Percentiles rank a stretch among this genome's conserved stretches.
phyloP scores from a whole-genome alignment of 2,113 vertebrate species.

The Cynocephalus volans region DNA sequence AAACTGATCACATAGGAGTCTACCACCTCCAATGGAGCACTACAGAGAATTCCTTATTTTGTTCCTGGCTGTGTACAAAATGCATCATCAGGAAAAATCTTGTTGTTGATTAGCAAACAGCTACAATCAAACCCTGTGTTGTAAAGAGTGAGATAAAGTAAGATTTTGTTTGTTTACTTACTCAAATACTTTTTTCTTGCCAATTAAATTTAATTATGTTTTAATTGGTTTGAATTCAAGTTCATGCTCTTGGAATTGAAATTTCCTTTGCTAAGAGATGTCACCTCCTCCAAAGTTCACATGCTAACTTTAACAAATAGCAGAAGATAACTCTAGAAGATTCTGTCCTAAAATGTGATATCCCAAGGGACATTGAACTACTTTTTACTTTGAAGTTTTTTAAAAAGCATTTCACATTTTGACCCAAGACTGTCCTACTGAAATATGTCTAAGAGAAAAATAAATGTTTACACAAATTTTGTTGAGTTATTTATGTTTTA shows the following conservation, averaged over 20 bases:
- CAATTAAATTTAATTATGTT: conserved; percentile 74
- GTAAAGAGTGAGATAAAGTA: conserved; percentile 56
- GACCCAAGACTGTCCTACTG: conserved; percentile 31
- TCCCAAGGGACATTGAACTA: conserved; percentile 81
- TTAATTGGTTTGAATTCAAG: conserved; percentile 79
- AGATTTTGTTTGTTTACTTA: conserved; percentile 71
- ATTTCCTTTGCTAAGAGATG: conserved; percentile 72
- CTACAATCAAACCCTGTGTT: not conserved
- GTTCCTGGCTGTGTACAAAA: not conserved
- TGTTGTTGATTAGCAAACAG: not conserved
- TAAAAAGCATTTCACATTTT: conserved; percentile 68
- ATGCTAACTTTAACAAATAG: conserved; percentile 75
- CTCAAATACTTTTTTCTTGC: conserved; percentile 45
- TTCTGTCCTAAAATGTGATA: conserved; percentile 73
- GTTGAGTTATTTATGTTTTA: conserved; percentile 76
- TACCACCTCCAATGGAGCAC: not conserved
- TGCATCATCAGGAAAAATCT: not conserved
- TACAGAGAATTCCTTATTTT: not conserved
- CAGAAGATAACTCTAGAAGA: conserved; percentile 74
- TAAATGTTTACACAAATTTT: conserved; percentile 78
- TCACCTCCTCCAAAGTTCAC: conserved; percentile 75
- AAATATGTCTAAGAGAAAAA: conserved; percentile 72
- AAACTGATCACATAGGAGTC: not conserved
- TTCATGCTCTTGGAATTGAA: conserved; percentile 69
- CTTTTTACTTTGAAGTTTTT: conserved; percentile 76